A percentile compares a stretch with the other conserved stretches of the same genome.
Conservation (phyloP, 2,888 invertebrate genomes). For the Euplagia quadripunctaria region DNA sequence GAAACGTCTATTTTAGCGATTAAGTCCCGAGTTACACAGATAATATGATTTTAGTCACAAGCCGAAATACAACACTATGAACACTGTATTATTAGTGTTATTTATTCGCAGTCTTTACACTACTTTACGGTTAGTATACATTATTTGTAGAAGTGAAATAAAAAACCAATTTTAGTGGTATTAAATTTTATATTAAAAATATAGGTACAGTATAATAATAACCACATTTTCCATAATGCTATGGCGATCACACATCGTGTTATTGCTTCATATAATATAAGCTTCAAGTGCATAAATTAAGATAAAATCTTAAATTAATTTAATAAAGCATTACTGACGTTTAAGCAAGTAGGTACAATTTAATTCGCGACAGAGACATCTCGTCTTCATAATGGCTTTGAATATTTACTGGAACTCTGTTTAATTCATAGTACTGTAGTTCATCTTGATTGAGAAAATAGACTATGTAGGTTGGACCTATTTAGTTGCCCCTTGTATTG, state of each 20-base stretch:
- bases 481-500: too few species aligned
- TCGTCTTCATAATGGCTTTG: not conserved
- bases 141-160: conserved; percentile 3
- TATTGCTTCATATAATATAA: conserved; percentile 64
- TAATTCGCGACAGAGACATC: conserved; percentile 3
- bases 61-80: too few species aligned
- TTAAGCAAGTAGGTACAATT: conserved; percentile 12
- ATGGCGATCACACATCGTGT: conserved; percentile 52
- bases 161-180: conserved; percentile 47
- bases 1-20: too few species aligned
- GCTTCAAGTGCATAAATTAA: conserved; percentile 48
- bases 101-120: not conserved
- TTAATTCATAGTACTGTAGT: not conserved
- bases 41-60: too few species aligned
- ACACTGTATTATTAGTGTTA: too few species aligned
- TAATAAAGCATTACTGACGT: conserved; percentile 43
- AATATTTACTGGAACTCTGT: not conserved
- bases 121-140: too few species aligned
- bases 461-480: not conserved
- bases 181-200: conserved; percentile 78
- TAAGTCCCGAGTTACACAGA: too few species aligned
- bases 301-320: conserved; percentile 9
- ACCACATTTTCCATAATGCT: conserved; percentile 53
- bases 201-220: conserved; percentile 68
- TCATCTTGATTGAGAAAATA: not conserved